Percentiles rank a stretch among this genome's conserved stretches.
Evolutionary conservation across 2,113 vertebrate species (phyloP).

Genomic region (Ciconia boyciana): DNA sequence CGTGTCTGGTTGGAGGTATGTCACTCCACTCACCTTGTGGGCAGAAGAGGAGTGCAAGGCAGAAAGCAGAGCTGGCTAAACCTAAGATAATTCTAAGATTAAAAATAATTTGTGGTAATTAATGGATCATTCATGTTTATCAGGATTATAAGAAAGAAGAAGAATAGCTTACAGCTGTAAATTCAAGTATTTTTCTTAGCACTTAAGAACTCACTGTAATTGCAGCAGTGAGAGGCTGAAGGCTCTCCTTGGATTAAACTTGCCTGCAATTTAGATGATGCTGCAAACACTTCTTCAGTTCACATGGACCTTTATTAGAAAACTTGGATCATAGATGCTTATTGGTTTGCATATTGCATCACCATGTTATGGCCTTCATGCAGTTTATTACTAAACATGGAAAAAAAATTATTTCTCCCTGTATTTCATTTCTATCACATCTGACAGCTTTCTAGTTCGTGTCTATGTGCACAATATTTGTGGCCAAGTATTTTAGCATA

Average conservation of each 20-base stretch:
- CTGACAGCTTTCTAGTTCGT: slow-evolving; percentile 16
- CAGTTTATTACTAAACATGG: slow-evolving; percentile 29
- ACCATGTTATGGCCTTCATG: neutral
- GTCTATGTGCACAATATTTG: neutral
- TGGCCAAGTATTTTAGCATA: slow-evolving; percentile 13
- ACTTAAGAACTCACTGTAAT: neutral
- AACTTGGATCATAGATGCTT: neutral
- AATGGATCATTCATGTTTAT: slow-evolving; percentile 12
- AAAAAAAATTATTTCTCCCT: neutral
- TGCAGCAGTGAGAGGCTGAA: neutral
- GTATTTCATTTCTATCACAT: slow-evolving; percentile 4
- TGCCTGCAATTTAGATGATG: neutral
- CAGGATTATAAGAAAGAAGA: neutral
- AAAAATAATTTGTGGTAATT: slow-evolving; percentile 16
- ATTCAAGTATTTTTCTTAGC: neutral
- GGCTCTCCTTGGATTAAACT: neutral
- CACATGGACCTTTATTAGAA: neutral
- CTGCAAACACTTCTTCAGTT: neutral
- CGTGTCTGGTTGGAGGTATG: neutral
- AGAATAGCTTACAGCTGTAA: neutral
- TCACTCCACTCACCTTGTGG: neutral
- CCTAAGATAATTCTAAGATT: neutral
- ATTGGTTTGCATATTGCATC: neutral
- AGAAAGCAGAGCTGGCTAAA: neutral
- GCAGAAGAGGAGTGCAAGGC: neutral